Conservation (phyloP, 2,888 invertebrate species). For the Liopterus haemorrhoidalis region DNA sequence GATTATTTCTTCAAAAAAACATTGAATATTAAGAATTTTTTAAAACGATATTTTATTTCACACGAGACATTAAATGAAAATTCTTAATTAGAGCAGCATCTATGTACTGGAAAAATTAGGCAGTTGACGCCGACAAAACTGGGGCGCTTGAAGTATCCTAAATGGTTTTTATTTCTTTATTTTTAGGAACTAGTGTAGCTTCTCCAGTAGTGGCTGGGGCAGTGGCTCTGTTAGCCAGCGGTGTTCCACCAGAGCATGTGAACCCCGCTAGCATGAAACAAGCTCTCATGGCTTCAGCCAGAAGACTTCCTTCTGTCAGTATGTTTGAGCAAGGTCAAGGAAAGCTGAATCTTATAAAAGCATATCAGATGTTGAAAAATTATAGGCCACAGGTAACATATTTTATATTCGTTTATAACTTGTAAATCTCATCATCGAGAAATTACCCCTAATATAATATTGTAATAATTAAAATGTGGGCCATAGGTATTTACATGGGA, state of each 20-base stretch:
- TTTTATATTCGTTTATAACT: too few relatives aligned
- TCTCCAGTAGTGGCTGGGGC: slow-evolving; percentile 96
- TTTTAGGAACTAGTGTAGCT: slow-evolving; percentile 84
- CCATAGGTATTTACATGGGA: too few relatives aligned
- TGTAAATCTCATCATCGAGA: too few relatives aligned
- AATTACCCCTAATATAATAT: too few relatives aligned
- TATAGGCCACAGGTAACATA: slow-evolving; percentile 62
- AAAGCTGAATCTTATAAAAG: slow-evolving; percentile 82
- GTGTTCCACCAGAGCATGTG: slow-evolving; percentile 60
- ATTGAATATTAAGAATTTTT: too few relatives aligned
- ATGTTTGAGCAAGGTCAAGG: slow-evolving; percentile 99
- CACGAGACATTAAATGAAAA: too few relatives aligned
- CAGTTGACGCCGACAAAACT: too few relatives aligned
- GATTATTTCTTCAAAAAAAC: too few relatives aligned
- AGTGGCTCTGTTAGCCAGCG: slow-evolving; percentile 80
- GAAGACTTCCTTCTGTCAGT: slow-evolving; percentile 75
- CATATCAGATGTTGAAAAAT: slow-evolving; percentile 65
- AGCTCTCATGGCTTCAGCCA: slow-evolving; percentile 85
- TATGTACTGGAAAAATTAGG: not conserved
- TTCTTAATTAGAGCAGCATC: not conserved
- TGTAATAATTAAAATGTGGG: too few relatives aligned
- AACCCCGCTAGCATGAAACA: slow-evolving; percentile 96
- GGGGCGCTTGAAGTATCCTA: too few relatives aligned
- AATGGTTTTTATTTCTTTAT: slow-evolving; percentile 4
- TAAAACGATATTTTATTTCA: too few relatives aligned